Base-by-base conservation (phyloP, 2,888 invertebrate species). In the Diabrotica balteata region DNA sequence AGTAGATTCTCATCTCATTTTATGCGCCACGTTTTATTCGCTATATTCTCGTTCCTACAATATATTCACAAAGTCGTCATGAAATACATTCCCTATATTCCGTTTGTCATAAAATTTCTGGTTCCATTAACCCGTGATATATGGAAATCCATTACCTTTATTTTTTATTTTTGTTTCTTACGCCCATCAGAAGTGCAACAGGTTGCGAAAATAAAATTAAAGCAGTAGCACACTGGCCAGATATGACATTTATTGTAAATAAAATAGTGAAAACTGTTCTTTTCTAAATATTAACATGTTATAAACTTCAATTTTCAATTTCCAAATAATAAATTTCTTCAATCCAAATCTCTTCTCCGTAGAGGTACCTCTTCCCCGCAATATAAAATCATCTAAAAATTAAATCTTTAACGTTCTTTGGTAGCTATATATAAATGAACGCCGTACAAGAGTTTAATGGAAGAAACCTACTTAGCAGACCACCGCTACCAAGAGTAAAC, bases 81-180 rank as follows among this genome's bases (percentile, higher is more conserved):
- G 17, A 52, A 52, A 52, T 52, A 52, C 17, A 52, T 8, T 17
- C 8, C n/a, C n/a, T 17, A 17, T 51, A 51, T 51, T 52, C 52
- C 52, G 52, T 52, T 52, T 52, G 52, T 52, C 52, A 52, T 52
- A 32, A 52, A 52, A 52, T 52, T 52, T 52, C 52, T 52, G 8
- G 11, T 52, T 52, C 52, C 52, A 52, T 52, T 52, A 52, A 52
- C 52, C 52, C 5, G 52, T 52, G 52, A 52, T 52, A 52, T 52
- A 52, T 52, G 52, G 22, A 17, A 52, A 11, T 52, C 52, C 52
- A 52, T 52, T 52, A 52, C 52, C 22, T 52, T 17, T 22, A 52
- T 52, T 52, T 52, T 22, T 52, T 52, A 17, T 52, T 52, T 52
- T 52, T 52, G 52, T 52, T 52, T 52, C 52, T 52, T 32, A 11